Evolutionary conservation across 2,797 vertebrate genomes (phyloP), one percentile per base, ranked within the genome.

Genomic region (Eptatretus atami): DNA sequence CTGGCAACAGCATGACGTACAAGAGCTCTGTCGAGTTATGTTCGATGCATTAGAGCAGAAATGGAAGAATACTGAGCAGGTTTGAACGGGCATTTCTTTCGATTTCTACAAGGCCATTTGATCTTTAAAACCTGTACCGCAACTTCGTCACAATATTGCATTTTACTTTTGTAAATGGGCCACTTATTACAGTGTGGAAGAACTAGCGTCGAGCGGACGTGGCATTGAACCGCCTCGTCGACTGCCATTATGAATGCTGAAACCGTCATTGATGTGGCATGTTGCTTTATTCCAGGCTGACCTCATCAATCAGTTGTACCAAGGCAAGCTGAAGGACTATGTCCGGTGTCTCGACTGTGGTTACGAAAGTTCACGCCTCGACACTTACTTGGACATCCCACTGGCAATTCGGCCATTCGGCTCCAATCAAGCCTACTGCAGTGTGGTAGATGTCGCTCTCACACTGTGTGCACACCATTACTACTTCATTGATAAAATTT

Each of bases 21-120:
- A 98, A 73, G 92, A 98, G 73, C 79, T 98, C 63, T 98, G 92
- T 72, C 81, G 92, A 72, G 92, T 98, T 73, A 98, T 98, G 92
- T 98, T 98, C 72, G 92, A 98, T 75, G 92, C 90, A 73, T 77
- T 98, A 73, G 90, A 98, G 72, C 92, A 98, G 71, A 98, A 98
- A 67, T 98, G 92, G 92, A 96, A 93, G 71, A 86, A 90, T 75
- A 98, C 92, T 0, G 88, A 94, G 70, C 92, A 98, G 84, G 92
- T 95, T 76, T 68, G 11, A 10, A n/a, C 10, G 15, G 10, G 57
- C 57, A 10, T 25, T 25, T 61, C 57, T 44, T 44, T 44, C 31
- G 31, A 8, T 44, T 44, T 44, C 31, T 44, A 44, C 31, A 44
- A 44, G 31, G 31, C 31, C 31, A 44, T 44, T 44, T 8, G 6